These are phyloP conservation scores for Panulirus ornatus DNA, from an alignment of 1,140 invertebrate genomes.

Conservation along the genomic window DNA sequence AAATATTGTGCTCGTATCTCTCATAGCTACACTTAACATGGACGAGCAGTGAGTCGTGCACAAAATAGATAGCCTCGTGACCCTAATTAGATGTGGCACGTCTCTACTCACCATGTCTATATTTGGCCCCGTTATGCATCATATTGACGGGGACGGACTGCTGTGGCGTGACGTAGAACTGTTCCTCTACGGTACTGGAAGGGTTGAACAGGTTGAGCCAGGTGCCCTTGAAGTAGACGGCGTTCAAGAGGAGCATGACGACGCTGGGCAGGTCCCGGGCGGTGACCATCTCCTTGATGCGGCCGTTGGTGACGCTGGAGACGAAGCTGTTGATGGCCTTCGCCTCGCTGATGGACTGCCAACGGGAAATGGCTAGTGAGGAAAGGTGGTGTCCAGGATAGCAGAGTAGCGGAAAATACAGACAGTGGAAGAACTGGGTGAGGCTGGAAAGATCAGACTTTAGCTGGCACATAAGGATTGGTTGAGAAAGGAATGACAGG, in stretches of 20 bases:
- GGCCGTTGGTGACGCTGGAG: constrained; percentile 85
- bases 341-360: constrained; percentile 48
- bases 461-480: no score
- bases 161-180: not conserved
- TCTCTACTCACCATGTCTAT: constrained; percentile 80
- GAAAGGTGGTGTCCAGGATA: no score
- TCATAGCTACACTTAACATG: no score
- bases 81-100: no score
- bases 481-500: no score
- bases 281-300: constrained; percentile 88
- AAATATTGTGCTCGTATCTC: no score
- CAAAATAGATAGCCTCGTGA: no score
- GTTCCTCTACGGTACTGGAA: constrained; percentile 77
- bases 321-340: constrained; percentile 90
- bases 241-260: constrained; percentile 81
- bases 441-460: no score
- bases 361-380: no score
- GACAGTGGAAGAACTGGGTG: no score
- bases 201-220: constrained; percentile 89
- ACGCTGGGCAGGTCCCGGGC: constrained; percentile 80
- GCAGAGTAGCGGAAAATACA: no score
- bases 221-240: constrained; percentile 93
- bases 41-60: no score
- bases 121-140: constrained; percentile 91
- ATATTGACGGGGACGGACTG: constrained; percentile 80